A percentile compares a stretch with the other conserved stretches of the same genome.
phyloP scores from a whole-genome alignment of 1,140 invertebrate genomes.

The Caerostris extrusa region DNA sequence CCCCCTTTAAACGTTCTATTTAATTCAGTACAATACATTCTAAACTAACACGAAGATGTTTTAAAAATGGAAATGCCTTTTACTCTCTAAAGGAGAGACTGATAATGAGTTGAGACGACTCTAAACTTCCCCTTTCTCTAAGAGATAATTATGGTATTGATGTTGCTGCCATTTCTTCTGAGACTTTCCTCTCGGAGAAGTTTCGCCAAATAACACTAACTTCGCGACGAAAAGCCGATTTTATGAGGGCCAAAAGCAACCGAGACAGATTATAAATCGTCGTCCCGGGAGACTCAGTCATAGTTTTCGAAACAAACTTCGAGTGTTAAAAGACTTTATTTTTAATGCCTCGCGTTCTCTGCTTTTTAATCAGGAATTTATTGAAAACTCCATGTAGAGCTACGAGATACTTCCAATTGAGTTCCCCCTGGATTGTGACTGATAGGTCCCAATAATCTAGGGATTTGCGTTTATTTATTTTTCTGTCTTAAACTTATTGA shows the following conservation, averaged over 20 bases:
- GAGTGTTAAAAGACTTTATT: conserved; percentile 26
- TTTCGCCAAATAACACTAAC: background rate
- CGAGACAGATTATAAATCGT: conserved; percentile 27
- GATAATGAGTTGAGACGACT: background rate
- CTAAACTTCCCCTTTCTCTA: background rate
- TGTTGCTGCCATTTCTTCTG: conserved; percentile 17
- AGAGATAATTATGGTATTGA: conserved; percentile 42
- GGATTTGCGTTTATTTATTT: too few relatives aligned
- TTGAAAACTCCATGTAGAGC: background rate
- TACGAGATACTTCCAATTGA: conserved; percentile 19
- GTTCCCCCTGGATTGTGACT: background rate
- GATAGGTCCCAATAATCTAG: too few relatives aligned
- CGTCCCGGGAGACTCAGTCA: background rate
- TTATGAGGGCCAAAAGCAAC: background rate
- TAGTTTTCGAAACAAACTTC: background rate
- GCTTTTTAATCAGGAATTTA: conserved; percentile 20
- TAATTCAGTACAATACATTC: too few relatives aligned
- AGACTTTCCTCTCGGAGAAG: background rate
- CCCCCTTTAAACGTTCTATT: too few relatives aligned
- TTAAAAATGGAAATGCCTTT: background rate
- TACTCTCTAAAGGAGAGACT: background rate
- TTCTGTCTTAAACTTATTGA: too few relatives aligned
- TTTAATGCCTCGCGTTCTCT: background rate
- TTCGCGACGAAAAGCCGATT: background rate
- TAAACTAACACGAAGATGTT: background rate